Evolutionary conservation across 2,113 vertebrate genomes (phyloP).

Genomic region (Odocoileus virginianus): DNA sequence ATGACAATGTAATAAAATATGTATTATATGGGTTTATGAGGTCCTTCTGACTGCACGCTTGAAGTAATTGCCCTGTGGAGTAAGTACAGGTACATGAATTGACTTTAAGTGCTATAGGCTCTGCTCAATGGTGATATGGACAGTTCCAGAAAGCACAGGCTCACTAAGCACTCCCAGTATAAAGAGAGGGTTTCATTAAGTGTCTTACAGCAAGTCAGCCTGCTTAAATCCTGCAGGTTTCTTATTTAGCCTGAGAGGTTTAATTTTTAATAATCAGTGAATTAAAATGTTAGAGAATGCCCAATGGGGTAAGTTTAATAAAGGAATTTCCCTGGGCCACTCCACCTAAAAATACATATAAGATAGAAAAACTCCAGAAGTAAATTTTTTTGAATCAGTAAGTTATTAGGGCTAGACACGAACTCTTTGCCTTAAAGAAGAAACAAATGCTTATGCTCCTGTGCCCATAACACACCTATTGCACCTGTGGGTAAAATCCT

Average conservation of each 20-base stretch:
- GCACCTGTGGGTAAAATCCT: neutral
- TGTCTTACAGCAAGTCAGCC: neutral
- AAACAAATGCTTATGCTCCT: neutral
- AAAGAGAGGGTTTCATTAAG: neutral
- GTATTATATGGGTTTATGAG: neutral
- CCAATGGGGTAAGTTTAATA: constrained; percentile 43
- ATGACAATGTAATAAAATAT: neutral
- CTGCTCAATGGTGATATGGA: neutral
- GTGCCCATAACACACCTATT: neutral
- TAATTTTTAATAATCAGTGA: constrained; percentile 64
- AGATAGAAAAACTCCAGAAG: constrained; percentile 15
- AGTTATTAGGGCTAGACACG: neutral
- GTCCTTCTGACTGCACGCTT: neutral
- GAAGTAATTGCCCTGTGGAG: neutral
- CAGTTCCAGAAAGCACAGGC: neutral
- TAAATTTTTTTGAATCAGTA: neutral
- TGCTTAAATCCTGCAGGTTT: constrained; percentile 3
- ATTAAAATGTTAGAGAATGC: constrained; percentile 40
- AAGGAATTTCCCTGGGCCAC: constrained; percentile 1
- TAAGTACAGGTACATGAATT: neutral
- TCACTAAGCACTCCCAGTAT: neutral
- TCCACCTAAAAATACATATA: neutral
- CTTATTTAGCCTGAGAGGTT: constrained; percentile 41
- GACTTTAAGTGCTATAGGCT: neutral
- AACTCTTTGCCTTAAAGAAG: neutral